Evolutionary conservation across 2,888 invertebrate species (phyloP), one percentile per base, ranked within the genome.

Genomic region (Drosophila kanekoi): DNA sequence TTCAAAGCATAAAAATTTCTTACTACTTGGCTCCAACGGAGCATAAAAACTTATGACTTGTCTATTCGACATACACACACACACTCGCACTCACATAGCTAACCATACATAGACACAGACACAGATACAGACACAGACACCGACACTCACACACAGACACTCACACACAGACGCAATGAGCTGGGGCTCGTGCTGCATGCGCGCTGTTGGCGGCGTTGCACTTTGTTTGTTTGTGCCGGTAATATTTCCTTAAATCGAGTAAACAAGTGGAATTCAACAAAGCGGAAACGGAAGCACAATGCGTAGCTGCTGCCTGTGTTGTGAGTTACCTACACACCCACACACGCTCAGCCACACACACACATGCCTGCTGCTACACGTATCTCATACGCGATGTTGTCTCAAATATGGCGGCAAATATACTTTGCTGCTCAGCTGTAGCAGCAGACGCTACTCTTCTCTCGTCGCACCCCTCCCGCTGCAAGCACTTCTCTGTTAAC

Each of bases 251-350:
- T 89, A 85, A 85, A 85, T 85, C 85, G 85, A 89, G 89, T 89
- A 85, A 85, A 85, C 89, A 87, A 89, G 89, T 85, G 89, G 87
- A 89, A 75, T 84, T 85, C 86, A 85, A 89, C 89, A 89, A 87
- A 89, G 88, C 85, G 85, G 88, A 85, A 85, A 87, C 87, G 85
- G 85, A 85, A 89, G 89, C 86, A 89, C 85, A 88, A 86, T 88
- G 83, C 89, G 83, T 86, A 80, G 82, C 88, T 67, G 69, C 54
- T 58, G 44, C 35, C 9, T 23, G 58, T 71, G 57, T 37, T 77
- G 62, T 49, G 60, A 68, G 65, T 59, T 81, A 81, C 81, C 81
- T 78, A 65, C 59, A 56, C 68, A 58, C 44, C 65, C 43, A 53
- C 56, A 58, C 47, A 52, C 47, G 45, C 49, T 58, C 48, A 64